Conservation (phyloP, 2,888 invertebrate genomes). For the Apantesis nais region DNA sequence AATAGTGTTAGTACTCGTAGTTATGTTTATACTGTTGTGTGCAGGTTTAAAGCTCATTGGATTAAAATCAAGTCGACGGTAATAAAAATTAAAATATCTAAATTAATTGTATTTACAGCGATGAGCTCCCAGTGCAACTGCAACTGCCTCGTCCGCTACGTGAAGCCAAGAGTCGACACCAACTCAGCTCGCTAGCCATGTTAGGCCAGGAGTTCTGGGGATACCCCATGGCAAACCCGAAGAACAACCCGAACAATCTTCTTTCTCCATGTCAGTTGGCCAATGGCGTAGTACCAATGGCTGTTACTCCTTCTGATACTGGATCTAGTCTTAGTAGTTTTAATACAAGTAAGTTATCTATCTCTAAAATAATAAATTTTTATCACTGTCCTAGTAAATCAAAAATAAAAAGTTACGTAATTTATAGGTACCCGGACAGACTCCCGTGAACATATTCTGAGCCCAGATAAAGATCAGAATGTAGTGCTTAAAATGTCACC, state of each 20-base stretch:
- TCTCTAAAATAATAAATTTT: not conserved
- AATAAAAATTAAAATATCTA: not conserved
- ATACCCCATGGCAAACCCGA: slow-evolving; percentile 91
- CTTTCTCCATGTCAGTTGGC: slow-evolving; percentile 71
- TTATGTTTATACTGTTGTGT: not conserved
- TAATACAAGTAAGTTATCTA: slow-evolving; percentile 83
- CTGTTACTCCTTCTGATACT: slow-evolving; percentile 87
- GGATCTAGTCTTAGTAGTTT: slow-evolving; percentile 92
- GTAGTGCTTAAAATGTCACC: slow-evolving; percentile 92
- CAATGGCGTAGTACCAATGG: slow-evolving; percentile 77
- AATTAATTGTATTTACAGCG: slow-evolving; percentile 84
- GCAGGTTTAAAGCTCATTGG: not conserved
- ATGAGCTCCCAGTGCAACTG: slow-evolving; percentile 96
- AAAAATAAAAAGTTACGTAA: not conserved
- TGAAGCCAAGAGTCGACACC: slow-evolving; percentile 95
- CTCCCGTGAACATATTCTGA: slow-evolving; percentile 72
- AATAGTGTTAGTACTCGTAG: too few species aligned
- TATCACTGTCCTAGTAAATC: not conserved
- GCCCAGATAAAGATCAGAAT: slow-evolving; percentile 84
- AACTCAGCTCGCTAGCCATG: slow-evolving; percentile 94
- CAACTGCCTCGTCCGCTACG: slow-evolving; percentile 93
- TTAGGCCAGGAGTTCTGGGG: slow-evolving; percentile 95
- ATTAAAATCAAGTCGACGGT: not conserved
- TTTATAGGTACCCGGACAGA: slow-evolving; percentile 74
- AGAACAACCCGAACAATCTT: slow-evolving; percentile 78